phyloP scores from a whole-genome alignment of 2,888 invertebrate genomes.

The Pseudeuparius sepicola region DNA sequence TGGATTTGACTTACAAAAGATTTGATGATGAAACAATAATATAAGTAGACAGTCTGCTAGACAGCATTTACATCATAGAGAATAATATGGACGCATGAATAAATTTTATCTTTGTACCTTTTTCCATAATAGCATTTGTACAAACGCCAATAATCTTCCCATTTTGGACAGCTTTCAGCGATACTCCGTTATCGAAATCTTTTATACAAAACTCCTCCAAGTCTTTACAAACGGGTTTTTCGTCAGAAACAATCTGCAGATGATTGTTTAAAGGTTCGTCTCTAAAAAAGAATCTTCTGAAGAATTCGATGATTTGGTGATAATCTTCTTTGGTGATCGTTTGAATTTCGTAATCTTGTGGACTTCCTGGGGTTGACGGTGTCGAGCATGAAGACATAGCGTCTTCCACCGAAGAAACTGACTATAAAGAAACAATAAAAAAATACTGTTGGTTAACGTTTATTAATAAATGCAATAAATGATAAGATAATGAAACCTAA shows the following conservation, averaged over 20 bases:
- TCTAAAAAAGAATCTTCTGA: conserved; percentile 55
- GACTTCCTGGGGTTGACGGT: conserved; percentile 32
- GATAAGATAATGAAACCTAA: too few relatives aligned
- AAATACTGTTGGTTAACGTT: too few relatives aligned
- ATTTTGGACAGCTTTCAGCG: conserved; percentile 49
- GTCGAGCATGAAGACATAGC: conserved; percentile 31
- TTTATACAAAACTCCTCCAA: conserved; percentile 52
- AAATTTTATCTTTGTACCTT: too few relatives aligned
- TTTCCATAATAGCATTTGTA: conserved; percentile 30
- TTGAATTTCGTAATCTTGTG: conserved; percentile 38
- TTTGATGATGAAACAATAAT: too few relatives aligned
- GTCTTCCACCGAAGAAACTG: conserved; percentile 29
- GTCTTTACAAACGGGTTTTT: conserved; percentile 49
- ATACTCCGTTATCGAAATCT: conserved; percentile 48
- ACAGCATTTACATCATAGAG: too few relatives aligned
- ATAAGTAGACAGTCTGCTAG: too few relatives aligned
- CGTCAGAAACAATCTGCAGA: conserved; percentile 46
- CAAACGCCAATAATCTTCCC: conserved; percentile 46
- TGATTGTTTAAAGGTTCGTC: conserved; percentile 57
- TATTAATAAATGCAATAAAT: too few relatives aligned
- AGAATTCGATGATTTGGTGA: conserved; percentile 43
- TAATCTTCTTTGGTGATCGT: conserved; percentile 40
- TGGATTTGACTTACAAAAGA: too few relatives aligned
- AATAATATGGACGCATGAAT: too few relatives aligned
- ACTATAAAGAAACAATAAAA: too few relatives aligned